A percentile compares a stretch with the other conserved stretches of the same genome.
phyloP scores from a whole-genome alignment of 1,140 invertebrate genomes.

The Trachymyrmex cornetzi region DNA sequence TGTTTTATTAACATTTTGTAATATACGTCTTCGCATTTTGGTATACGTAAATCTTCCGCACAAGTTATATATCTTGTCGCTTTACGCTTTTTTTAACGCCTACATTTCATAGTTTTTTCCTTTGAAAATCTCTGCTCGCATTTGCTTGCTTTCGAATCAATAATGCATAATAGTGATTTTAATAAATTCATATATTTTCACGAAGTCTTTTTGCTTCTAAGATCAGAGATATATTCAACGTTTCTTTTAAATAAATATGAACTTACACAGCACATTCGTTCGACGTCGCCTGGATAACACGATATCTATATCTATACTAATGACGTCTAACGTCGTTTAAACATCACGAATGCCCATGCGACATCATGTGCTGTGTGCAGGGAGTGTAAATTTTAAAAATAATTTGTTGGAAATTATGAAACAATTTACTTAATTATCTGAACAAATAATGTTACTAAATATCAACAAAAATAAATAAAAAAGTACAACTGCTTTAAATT shows the following conservation, averaged over 20 bases:
- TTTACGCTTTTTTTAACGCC: conserved; percentile 8
- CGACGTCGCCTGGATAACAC: too few species aligned
- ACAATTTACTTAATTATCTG: background rate
- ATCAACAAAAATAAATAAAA: background rate
- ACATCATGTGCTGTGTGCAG: too few species aligned
- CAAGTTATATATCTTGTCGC: background rate
- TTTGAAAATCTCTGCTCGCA: background rate
- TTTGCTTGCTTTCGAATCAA: conserved; percentile 29
- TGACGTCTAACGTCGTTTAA: too few species aligned
- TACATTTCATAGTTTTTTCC: background rate
- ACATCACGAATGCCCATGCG: too few species aligned
- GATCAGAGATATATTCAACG: conserved; percentile 18
- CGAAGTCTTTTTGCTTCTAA: background rate
- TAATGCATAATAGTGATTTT: background rate
- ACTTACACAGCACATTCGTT: too few species aligned
- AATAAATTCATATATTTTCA: background rate
- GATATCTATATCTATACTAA: too few species aligned
- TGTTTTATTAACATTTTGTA: background rate
- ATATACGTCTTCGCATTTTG: background rate
- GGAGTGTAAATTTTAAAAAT: background rate
- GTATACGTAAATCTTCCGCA: background rate
- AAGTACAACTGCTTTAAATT: background rate
- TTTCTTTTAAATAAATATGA: background rate
- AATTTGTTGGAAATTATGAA: background rate
- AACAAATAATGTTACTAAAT: background rate